Evolutionary conservation across 2,113 vertebrate species (phyloP).

Genomic region (Propithecus coquereli): DNA sequence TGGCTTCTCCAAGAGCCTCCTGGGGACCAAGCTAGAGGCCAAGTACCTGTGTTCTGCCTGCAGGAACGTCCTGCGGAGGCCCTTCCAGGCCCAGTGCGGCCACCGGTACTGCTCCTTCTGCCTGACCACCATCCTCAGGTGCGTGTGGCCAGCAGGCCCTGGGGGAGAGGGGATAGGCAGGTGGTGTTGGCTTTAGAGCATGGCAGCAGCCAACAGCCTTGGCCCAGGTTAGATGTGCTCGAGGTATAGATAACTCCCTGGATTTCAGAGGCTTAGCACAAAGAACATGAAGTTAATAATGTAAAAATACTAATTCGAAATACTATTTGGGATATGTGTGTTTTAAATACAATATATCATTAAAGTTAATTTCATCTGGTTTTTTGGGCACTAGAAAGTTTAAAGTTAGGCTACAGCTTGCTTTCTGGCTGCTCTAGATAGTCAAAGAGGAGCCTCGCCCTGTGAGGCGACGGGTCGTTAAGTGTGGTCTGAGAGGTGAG

Average conservation of each 20-base stretch:
- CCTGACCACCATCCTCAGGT: conserved; percentile 92
- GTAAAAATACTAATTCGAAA: too few species aligned
- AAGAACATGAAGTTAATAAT: not conserved
- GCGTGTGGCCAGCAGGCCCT: not conserved
- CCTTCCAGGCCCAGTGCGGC: conserved; percentile 94
- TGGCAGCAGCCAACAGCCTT: not conserved
- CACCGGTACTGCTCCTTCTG: conserved; percentile 94
- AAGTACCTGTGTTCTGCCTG: conserved; percentile 95
- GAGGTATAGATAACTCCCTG: not conserved
- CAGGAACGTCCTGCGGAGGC: conserved; percentile 89
- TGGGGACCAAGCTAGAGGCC: conserved; percentile 90
- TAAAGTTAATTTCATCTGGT: not conserved
- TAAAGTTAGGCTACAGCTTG: too few species aligned
- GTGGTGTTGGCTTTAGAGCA: not conserved
- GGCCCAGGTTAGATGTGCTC: too few species aligned
- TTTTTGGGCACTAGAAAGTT: not conserved
- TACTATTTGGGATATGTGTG: not conserved
- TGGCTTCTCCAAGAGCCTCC: conserved; percentile 90
- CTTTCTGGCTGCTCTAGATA: not conserved
- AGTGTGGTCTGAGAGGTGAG: not conserved
- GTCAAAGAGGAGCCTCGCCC: not conserved
- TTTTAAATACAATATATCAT: fast-evolving
- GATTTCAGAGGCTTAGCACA: not conserved
- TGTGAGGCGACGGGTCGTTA: not conserved
- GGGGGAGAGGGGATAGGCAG: fast-evolving